Conservation (phyloP, 2,797 vertebrate genomes). For the Bucorvus abyssinicus region DNA sequence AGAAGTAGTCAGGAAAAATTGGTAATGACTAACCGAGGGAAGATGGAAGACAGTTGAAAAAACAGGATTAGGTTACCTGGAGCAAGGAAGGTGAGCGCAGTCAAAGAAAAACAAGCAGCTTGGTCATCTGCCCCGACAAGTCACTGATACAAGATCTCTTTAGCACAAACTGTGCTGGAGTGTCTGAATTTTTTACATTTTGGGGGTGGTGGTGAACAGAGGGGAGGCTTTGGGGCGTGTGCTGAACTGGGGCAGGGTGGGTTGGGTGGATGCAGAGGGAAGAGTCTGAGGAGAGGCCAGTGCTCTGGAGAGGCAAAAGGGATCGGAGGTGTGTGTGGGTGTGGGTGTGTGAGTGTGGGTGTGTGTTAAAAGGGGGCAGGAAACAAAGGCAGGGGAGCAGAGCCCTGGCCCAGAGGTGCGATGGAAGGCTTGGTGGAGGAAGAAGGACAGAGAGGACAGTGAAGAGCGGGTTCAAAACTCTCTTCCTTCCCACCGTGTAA, state of each 20-base stretch:
- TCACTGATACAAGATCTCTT: background rate
- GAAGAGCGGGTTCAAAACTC: background rate
- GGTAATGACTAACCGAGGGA: background rate
- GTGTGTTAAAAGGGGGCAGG: background rate
- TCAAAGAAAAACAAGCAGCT: background rate
- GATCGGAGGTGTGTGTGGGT: no score
- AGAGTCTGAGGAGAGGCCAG: background rate
- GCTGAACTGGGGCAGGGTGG: background rate
- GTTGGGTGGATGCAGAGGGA: background rate
- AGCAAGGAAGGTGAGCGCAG: background rate
- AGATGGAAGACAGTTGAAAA: background rate
- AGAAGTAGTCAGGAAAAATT: background rate
- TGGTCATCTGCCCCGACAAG: background rate
- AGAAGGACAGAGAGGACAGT: background rate
- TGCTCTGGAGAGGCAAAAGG: background rate
- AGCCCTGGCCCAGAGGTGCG: background rate
- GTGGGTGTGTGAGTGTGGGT: no score
- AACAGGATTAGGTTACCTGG: constrained; percentile 23
- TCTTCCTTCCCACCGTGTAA: background rate
- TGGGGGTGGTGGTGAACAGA: background rate
- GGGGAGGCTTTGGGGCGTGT: background rate
- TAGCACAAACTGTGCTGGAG: background rate
- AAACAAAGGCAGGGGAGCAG: background rate
- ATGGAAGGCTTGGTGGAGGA: background rate
- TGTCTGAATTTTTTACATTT: background rate